phyloP scores from a whole-genome alignment of 2,113 vertebrate species.

The Cavia porcellus region DNA sequence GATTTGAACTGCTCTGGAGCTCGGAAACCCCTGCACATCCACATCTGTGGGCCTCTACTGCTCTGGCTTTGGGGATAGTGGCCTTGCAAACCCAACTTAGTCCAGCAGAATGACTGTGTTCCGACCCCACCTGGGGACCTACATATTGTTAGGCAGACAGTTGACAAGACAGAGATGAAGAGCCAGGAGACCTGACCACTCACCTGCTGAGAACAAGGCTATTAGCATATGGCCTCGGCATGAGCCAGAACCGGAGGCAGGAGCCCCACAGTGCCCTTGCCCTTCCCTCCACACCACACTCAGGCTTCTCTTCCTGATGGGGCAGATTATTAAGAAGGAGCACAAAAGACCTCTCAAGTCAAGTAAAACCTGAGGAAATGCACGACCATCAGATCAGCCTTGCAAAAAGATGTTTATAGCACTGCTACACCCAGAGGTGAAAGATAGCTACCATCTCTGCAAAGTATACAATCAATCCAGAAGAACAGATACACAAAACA shows the following conservation, averaged over 20 bases:
- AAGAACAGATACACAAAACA: neutral
- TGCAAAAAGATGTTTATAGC: neutral
- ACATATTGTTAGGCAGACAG: too few species aligned
- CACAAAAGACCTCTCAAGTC: neutral
- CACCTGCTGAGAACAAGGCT: neutral
- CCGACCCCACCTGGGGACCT: neutral
- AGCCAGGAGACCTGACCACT: neutral
- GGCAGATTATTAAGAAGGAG: neutral
- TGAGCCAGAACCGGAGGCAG: neutral
- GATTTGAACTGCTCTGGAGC: neutral
- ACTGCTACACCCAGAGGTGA: neutral
- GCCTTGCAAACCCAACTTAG: neutral
- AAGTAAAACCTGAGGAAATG: neutral
- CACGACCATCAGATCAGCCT: neutral
- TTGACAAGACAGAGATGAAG: neutral
- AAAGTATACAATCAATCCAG: neutral
- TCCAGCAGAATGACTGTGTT: neutral
- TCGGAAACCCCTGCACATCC: neutral
- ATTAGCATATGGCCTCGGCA: neutral
- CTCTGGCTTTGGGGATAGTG: neutral
- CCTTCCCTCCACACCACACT: too few species aligned
- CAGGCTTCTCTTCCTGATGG: neutral
- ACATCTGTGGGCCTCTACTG: neutral
- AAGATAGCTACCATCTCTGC: neutral
- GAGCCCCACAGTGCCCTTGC: neutral